Conservation (phyloP, 2,113 vertebrate genomes). For the Lutjanus erythropterus region DNA sequence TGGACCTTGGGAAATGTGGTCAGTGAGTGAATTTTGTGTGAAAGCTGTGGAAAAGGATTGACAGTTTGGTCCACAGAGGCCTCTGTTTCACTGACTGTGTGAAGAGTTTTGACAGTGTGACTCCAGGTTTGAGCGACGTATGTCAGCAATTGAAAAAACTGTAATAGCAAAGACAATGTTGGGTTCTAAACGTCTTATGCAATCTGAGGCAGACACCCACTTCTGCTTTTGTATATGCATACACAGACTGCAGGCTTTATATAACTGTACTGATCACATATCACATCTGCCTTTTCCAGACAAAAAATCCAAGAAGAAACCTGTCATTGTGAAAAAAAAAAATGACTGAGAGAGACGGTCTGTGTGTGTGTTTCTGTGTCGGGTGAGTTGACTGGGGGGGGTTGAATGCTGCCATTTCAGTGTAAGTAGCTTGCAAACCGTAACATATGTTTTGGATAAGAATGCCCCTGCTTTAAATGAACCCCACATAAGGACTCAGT, state of each 20-base stretch:
- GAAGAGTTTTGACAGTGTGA: too few relatives aligned
- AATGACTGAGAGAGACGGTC: too few relatives aligned
- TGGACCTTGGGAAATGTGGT: too few relatives aligned
- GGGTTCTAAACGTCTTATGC: neutral
- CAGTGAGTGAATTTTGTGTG: too few relatives aligned
- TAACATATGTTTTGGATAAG: slow-evolving; percentile 66
- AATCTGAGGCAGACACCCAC: neutral
- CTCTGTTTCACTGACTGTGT: too few relatives aligned
- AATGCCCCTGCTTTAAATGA: slow-evolving; percentile 29
- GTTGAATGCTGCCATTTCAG: slow-evolving; percentile 25
- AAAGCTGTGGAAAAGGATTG: too few relatives aligned
- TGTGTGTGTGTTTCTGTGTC: neutral
- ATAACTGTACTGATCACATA: neutral
- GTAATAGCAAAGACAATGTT: neutral
- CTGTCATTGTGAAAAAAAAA: neutral
- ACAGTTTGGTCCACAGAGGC: too few relatives aligned
- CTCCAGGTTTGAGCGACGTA: too few relatives aligned
- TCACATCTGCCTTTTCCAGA: neutral
- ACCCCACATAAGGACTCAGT: slow-evolving; percentile 32
- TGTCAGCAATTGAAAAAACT: too few relatives aligned
- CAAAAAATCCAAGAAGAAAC: neutral
- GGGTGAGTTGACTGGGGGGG: neutral
- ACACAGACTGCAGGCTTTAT: neutral
- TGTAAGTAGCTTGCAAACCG: slow-evolving; percentile 34
- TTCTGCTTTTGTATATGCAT: neutral